Evolutionary conservation across 92 coral and sea anemone genomes (phyloP).

Genomic region (Galaxea fascicularis): DNA sequence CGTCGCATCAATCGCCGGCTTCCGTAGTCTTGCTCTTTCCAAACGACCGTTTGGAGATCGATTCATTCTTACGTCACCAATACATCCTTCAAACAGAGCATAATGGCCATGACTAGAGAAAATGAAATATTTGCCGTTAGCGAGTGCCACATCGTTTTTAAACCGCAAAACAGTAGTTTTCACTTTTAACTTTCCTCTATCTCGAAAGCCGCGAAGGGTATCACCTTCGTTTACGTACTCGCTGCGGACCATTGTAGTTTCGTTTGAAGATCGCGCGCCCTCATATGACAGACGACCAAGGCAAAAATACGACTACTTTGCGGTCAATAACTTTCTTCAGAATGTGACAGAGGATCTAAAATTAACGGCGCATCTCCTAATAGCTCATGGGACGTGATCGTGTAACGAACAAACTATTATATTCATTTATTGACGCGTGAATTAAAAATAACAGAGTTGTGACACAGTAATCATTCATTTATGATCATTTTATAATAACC

Average conservation of each 20-base stretch:
- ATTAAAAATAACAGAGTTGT: constrained; percentile 36
- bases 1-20: neutral
- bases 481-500: constrained; percentile 32
- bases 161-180: too few relatives aligned
- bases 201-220: too few relatives aligned
- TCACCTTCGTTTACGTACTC: too few relatives aligned
- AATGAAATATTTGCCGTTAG: too few relatives aligned
- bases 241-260: too few relatives aligned
- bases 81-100: constrained; percentile 30
- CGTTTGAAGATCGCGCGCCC: too few relatives aligned
- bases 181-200: too few relatives aligned
- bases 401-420: neutral
- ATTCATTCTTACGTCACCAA: constrained; percentile 28
- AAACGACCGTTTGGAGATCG: constrained; percentile 33
- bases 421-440: constrained; percentile 26
- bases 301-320: too few relatives aligned
- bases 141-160: too few relatives aligned
- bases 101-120: neutral
- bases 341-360: neutral
- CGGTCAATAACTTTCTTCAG: too few relatives aligned
- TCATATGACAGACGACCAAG: too few relatives aligned
- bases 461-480: constrained; percentile 35
- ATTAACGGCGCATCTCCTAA: neutral
- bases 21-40: constrained; percentile 16
- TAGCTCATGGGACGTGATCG: neutral